These are phyloP conservation scores for Caenorhabditis tropicalis DNA, from an alignment of 1,140 invertebrate genomes.

Conservation along the genomic window DNA sequence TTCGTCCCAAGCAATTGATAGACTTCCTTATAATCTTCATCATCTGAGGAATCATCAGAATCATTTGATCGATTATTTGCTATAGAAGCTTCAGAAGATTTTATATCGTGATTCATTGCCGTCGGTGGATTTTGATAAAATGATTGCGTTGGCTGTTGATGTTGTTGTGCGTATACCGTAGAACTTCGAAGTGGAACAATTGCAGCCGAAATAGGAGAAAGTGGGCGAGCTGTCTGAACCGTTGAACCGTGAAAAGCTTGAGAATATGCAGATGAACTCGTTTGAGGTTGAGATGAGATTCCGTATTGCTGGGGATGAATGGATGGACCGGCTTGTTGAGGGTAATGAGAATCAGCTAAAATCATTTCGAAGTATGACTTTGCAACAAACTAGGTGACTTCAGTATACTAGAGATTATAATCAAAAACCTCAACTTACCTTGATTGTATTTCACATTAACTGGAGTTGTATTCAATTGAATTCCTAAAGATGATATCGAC, in stretches of 20 bases:
- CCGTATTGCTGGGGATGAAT: background rate
- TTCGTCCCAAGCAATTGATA: background rate
- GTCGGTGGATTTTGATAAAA: slow-evolving; percentile 6
- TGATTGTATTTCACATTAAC: background rate
- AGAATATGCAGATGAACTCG: background rate
- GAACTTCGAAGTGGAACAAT: background rate
- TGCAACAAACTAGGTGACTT: too few species aligned
- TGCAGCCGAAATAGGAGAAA: background rate
- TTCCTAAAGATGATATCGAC: background rate
- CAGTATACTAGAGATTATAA: too few species aligned
- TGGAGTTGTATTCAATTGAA: background rate
- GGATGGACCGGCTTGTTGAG: background rate
- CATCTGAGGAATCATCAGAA: background rate
- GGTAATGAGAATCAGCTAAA: background rate
- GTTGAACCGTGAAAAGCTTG: background rate
- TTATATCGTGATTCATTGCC: background rate
- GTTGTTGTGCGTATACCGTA: background rate
- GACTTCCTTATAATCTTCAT: background rate
- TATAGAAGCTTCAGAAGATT: background rate
- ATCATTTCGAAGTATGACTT: too few species aligned
- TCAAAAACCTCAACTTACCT: too few species aligned
- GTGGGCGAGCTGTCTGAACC: background rate
- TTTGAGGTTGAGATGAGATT: background rate
- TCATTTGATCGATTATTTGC: background rate
- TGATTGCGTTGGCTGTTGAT: background rate